These are phyloP conservation scores for Pasiphila rectangulata DNA, from an alignment of 2,888 invertebrate genomes.

Conservation along the genomic window DNA sequence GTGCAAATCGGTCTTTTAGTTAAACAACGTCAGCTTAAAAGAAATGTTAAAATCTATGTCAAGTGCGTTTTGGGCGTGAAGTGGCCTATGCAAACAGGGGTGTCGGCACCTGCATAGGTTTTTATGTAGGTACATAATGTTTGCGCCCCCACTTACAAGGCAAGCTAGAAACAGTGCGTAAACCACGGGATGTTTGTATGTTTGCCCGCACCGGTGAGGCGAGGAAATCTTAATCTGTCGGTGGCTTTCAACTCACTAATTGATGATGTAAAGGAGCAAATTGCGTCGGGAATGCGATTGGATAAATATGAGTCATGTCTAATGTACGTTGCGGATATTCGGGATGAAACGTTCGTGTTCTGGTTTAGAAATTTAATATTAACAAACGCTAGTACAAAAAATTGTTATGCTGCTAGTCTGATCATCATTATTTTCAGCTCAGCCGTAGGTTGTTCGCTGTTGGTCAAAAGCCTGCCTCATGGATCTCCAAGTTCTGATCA, in stretches of 20 bases:
- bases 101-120: slow-evolving; percentile 62
- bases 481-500: too few relatives aligned
- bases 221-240: slow-evolving; percentile 72
- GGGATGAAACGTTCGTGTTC: background rate
- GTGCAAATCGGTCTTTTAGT: too few relatives aligned
- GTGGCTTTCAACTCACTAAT: slow-evolving; percentile 47
- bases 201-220: slow-evolving; percentile 59
- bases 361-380: too few relatives aligned
- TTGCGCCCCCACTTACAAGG: slow-evolving; percentile 71
- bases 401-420: too few relatives aligned
- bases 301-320: slow-evolving; percentile 26
- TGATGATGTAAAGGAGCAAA: slow-evolving; percentile 35
- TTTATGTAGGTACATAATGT: slow-evolving; percentile 42
- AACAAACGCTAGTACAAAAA: too few relatives aligned
- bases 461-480: too few relatives aligned
- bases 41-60: slow-evolving; percentile 52
- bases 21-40: too few relatives aligned
- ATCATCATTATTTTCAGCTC: too few relatives aligned
- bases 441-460: too few relatives aligned
- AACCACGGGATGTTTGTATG: slow-evolving; percentile 52
- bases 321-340: background rate
- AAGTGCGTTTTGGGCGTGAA: slow-evolving; percentile 47
- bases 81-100: slow-evolving; percentile 64
- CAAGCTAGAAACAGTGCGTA: slow-evolving; percentile 66
- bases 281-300: slow-evolving; percentile 34